Evolutionary conservation across 2,888 invertebrate species (phyloP).

Genomic region (Drosophila cognata): DNA sequence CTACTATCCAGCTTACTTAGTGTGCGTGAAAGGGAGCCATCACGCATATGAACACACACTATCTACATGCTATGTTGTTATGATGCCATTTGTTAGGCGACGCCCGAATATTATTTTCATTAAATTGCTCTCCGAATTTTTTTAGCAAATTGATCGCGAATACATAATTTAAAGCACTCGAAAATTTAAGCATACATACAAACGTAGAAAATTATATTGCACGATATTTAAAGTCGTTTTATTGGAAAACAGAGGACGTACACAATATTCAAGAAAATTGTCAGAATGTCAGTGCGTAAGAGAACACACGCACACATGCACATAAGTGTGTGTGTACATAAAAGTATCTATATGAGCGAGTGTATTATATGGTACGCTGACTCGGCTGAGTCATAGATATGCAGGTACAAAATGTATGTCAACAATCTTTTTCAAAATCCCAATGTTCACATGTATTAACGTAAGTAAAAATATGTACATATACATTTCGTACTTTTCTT

Average conservation of each 20-base stretch:
- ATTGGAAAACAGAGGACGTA: conserved; percentile 17
- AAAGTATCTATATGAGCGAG: conserved; percentile 1
- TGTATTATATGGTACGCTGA: conserved; percentile 9
- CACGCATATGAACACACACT: conserved; percentile 24
- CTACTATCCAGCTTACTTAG: conserved; percentile 4
- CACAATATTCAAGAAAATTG: conserved; percentile 17
- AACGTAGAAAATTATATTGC: neutral
- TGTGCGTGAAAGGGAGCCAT: conserved; percentile 39
- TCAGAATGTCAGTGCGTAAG: conserved; percentile 19
- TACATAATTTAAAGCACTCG: neutral
- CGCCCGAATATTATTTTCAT: conserved; percentile 38
- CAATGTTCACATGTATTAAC: conserved; percentile 1
- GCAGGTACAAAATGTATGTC: conserved; percentile 3
- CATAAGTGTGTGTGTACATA: neutral
- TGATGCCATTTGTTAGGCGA: conserved; percentile 35
- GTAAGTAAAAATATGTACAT: conserved; percentile 1
- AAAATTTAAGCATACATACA: neutral
- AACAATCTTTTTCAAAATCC: conserved; percentile 2
- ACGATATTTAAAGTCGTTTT: neutral
- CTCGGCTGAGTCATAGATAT: conserved; percentile 39
- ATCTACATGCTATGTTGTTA: conserved; percentile 16
- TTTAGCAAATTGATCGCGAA: conserved; percentile 15
- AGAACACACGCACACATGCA: conserved; percentile 12
- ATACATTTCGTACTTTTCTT: conserved; percentile 5
- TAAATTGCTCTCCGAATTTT: conserved; percentile 6